Base-by-base conservation (phyloP, 1,140 invertebrate genomes). In the Drosophila grimshawi region DNA sequence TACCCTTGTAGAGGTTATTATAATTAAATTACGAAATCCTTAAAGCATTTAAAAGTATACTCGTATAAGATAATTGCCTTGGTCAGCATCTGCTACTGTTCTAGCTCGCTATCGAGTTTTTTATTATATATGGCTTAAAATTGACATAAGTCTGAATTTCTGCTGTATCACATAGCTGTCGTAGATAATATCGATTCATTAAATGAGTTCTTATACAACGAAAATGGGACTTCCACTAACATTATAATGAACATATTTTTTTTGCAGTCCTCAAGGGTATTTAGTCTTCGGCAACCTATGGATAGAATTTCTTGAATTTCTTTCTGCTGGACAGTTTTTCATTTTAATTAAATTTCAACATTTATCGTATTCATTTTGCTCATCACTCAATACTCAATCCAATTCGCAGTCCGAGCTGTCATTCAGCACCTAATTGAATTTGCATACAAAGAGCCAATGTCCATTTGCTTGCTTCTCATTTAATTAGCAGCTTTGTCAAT, bases 261-360 rank as follows among this genome's bases (percentile, higher is more conserved):
- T 19, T 19, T 19, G n/a, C 33, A 3, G 33, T 33, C 33, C 5
- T n/a, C 39, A n/a, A 43, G 35, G 35, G 35, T 37, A 37, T 37
- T 37, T 2, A 37, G 35, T 7, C 35, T 8, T 7, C 39, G 39
- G 10, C 39, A 43, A 43, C 19, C 1, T 19, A 19, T 19, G 2
- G 19, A 19, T 19, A 19, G 19, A 19, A 19, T 19, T 19, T 1
- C 19, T 19, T 43, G 3, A 8, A 0, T n/a, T 43, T 43, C 39
- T 43, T 43, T 43, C 2, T 8, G 49, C 32, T 48, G 43, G 8
- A 11, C 29, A 66, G 48, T 78, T 80, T 69, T 32, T 49, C 48
- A 74, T 86, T 88, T 83, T 89, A 86, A 86, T 86, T 88, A 74
- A 86, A 88, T 88, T 77, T 29, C 67, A 59, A 35, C 60, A 64